Evolutionary conservation across 2,888 invertebrate species (phyloP), one percentile per base, ranked within the genome.

Genomic region (Parnassius apollo): DNA sequence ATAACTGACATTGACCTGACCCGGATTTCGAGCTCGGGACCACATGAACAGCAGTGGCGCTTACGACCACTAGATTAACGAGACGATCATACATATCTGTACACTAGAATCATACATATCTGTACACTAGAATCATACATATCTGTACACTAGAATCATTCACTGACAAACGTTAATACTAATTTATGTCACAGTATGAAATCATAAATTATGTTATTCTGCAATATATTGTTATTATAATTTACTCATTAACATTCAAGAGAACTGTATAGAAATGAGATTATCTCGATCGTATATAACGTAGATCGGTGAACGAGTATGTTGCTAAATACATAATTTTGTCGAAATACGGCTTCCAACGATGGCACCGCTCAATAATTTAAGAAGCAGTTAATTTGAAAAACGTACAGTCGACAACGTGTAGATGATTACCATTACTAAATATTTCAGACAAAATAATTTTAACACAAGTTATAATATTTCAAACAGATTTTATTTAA

Each of bases 111-210:
- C 18, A 18, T 18, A 18, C 18, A 18, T 18, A 18, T 18, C 18
- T 18, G 18, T 18, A 18, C 18, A 18, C 18, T 18, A 18, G 18
- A 3, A 3, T 25, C 25, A 0, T 25, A 2, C 25, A 25, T 25
- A 25, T 4, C 25, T 25, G 35, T 35, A 35, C 35, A 35, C 35
- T 0, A 35, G 4, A 35, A 7, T 35, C 7, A 35, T 35, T 4
- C 35, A 35, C 35, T 35, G 7, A 35, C 7, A 7, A 25, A 42
- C 42, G 13, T 54, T 54, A 58, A 62, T 58, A 42, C 44, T 35
- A 46, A 62, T 62, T 58, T 57, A 62, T 62, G 13, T 62, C 58
- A 62, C 62, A 58, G 53, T 49, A 58, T 50, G 53, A 25, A 54
- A 54, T 49, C 58, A 62, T 58, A 62, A 62, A 62, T 62, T 58